A percentile compares a stretch with the other conserved stretches of the same genome.
phyloP scores from a whole-genome alignment of 2,888 invertebrate genomes.

The Tuberolachnus salignus region DNA sequence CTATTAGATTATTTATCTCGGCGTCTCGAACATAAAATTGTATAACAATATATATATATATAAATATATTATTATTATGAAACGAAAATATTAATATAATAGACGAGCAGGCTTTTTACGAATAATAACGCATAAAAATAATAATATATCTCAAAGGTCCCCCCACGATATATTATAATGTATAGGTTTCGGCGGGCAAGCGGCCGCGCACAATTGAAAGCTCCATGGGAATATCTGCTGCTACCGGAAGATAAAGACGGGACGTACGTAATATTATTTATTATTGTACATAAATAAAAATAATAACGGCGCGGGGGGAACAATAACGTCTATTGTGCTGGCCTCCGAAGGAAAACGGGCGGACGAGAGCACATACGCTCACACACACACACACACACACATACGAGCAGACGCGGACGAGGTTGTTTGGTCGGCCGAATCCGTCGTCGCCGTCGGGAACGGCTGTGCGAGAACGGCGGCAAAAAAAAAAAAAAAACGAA shows the following conservation, averaged over 20 bases:
- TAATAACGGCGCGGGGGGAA: slow-evolving; percentile 23
- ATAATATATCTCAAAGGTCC: slow-evolving; percentile 1
- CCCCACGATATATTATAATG: background rate
- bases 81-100: slow-evolving; percentile 3
- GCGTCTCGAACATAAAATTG: background rate
- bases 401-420: background rate
- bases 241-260: slow-evolving; percentile 4
- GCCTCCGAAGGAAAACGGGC: background rate
- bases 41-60: background rate
- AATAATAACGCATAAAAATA: background rate
- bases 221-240: slow-evolving; percentile 27
- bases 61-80: background rate
- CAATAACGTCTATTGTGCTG: slow-evolving; percentile 30
- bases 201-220: slow-evolving; percentile 12
- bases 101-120: background rate
- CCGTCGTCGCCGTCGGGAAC: background rate
- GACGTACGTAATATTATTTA: too few relatives aligned
- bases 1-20: slow-evolving; percentile 19
- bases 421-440: too few relatives aligned
- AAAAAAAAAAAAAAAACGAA: background rate
- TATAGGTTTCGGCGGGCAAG: too few relatives aligned
- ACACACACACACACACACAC: background rate
- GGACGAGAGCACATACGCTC: background rate
- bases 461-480: background rate
- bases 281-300: slow-evolving; percentile 14